phyloP scores from a whole-genome alignment of 2,797 vertebrate species.

The Spizella passerina region DNA sequence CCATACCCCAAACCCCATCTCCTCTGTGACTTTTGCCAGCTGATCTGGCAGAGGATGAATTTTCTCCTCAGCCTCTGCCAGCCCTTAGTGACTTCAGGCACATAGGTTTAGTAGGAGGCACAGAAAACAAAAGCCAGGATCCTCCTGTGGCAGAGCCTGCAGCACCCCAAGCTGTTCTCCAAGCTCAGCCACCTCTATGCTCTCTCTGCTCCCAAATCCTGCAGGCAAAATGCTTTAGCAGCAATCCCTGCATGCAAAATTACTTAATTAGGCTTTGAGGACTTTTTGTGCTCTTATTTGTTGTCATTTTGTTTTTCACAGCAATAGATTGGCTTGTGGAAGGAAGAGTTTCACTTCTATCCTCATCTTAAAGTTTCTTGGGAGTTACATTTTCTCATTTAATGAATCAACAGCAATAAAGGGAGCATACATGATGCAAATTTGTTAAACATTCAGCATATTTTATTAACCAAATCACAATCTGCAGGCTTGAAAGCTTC shows the following conservation, averaged over 20 bases:
- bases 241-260: not conserved
- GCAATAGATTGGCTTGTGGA: not conserved
- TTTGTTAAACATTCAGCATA: conserved; percentile 61
- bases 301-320: not conserved
- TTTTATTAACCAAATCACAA: conserved; percentile 69
- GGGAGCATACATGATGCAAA: conserved; percentile 45
- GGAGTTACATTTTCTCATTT: conserved; percentile 56
- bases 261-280: not conserved
- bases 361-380: not conserved
- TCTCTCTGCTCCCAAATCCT: not conserved
- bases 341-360: conserved; percentile 33
- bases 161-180: accelerated
- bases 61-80: not conserved
- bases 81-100: not conserved
- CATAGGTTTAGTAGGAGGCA: not conserved
- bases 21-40: not conserved
- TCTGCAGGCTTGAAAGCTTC: conserved; percentile 55
- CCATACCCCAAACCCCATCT: not conserved
- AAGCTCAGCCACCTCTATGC: accelerated
- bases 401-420: conserved; percentile 52
- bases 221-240: not conserved
- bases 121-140: not conserved
- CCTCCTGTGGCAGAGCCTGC: not conserved
- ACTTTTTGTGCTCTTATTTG: not conserved
- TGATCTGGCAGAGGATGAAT: not conserved